These are phyloP conservation scores for Pterois miles DNA, from an alignment of 2,797 vertebrate species.

Conservation along the genomic window DNA sequence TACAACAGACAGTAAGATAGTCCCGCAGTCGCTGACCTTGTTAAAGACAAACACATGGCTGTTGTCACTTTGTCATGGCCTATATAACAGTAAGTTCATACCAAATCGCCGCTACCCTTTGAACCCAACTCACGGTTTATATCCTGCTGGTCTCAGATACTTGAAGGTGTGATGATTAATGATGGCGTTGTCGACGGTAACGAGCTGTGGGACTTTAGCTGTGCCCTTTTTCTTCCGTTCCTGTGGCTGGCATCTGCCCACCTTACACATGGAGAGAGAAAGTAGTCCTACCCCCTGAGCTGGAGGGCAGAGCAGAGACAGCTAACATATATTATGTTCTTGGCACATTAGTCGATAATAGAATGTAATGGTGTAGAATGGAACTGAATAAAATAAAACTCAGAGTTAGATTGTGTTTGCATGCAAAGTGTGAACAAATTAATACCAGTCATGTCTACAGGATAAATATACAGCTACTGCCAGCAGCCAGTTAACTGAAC, in stretches of 20 bases:
- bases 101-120: slow-evolving; percentile 3
- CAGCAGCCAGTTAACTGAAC: background rate
- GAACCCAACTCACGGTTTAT: slow-evolving; percentile 18
- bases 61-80: slow-evolving; percentile 35
- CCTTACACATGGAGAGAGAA: slow-evolving; percentile 43
- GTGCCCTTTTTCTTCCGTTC: slow-evolving; percentile 53
- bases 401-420: background rate
- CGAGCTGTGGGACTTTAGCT: slow-evolving; percentile 44
- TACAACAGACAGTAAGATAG: background rate
- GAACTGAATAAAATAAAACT: background rate
- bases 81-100: slow-evolving; percentile 25
- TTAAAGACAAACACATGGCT: slow-evolving; percentile 13
- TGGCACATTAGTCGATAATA: slow-evolving; percentile 6
- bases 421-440: background rate
- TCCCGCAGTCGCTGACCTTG: slow-evolving; percentile 15
- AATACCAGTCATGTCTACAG: background rate
- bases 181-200: slow-evolving; percentile 37
- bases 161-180: slow-evolving; percentile 66
- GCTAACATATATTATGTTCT: slow-evolving; percentile 21
- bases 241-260: slow-evolving; percentile 64
- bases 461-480: background rate
- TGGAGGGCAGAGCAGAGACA: slow-evolving; percentile 38
- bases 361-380: background rate
- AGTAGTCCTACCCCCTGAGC: slow-evolving; percentile 33
- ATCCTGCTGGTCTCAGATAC: slow-evolving; percentile 33